Evolutionary conservation across 2,888 invertebrate genomes (phyloP).

Genomic region (Anaspis maculata): DNA sequence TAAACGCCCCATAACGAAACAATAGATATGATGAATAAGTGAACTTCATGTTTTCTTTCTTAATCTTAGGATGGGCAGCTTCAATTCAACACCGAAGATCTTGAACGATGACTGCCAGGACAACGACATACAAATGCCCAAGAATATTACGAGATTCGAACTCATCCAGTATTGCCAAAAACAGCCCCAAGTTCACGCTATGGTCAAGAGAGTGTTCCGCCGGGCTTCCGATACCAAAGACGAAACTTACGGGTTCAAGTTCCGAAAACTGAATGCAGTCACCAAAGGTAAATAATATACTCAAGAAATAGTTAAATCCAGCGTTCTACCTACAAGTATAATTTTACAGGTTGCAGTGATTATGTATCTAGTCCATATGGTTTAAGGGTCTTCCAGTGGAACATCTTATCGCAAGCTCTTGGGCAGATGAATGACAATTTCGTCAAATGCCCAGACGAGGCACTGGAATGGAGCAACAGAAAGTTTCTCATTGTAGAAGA

Average conservation of each 20-base stretch:
- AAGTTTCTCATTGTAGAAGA: slow-evolving; percentile 62
- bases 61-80: slow-evolving; percentile 61
- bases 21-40: background rate
- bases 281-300: slow-evolving; percentile 38
- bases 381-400: slow-evolving; percentile 61
- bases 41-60: too few relatives aligned
- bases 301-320: background rate
- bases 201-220: slow-evolving; percentile 40
- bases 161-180: slow-evolving; percentile 49
- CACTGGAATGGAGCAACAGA: slow-evolving; percentile 60
- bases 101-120: slow-evolving; percentile 56
- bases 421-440: slow-evolving; percentile 65
- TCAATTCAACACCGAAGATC: slow-evolving; percentile 59
- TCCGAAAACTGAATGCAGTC: slow-evolving; percentile 42
- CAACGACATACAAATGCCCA: slow-evolving; percentile 46
- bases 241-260: slow-evolving; percentile 29
- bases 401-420: slow-evolving; percentile 63
- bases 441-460: slow-evolving; percentile 60
- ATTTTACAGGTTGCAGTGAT: slow-evolving; percentile 44
- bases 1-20: background rate
- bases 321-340: slow-evolving; percentile 1
- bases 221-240: slow-evolving; percentile 19
- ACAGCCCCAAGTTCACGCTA: slow-evolving; percentile 39
- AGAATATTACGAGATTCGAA: slow-evolving; percentile 43
- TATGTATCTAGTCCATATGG: slow-evolving; percentile 42